Conservation (phyloP, 2,113 vertebrate genomes). For the Prinia subflava region DNA sequence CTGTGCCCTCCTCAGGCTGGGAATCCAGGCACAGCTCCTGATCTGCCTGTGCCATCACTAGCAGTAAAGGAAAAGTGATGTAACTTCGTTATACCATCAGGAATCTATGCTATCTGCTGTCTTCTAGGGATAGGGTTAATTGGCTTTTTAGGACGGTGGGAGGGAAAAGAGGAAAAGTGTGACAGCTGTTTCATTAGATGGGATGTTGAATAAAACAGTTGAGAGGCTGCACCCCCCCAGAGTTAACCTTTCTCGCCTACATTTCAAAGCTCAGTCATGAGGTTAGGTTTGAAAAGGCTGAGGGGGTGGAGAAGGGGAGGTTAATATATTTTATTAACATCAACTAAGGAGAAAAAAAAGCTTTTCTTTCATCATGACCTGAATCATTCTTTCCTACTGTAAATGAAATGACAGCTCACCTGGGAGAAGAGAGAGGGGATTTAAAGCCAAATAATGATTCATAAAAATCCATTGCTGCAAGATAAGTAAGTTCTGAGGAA, state of each 20-base stretch:
- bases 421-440: conserved; percentile 2
- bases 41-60: background rate
- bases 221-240: background rate
- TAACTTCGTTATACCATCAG: background rate
- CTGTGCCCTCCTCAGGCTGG: background rate
- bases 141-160: background rate
- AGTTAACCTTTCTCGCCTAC: conserved; percentile 11
- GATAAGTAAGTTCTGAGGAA: conserved; percentile 43
- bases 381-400: background rate
- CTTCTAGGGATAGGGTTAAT: conserved; percentile 9
- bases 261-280: background rate
- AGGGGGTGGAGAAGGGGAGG: background rate
- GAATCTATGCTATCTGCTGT: background rate
- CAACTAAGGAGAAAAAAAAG: background rate
- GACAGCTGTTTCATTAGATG: conserved; percentile 11
- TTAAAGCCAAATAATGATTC: conserved; percentile 15
- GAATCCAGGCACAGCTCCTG: background rate
- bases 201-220: background rate
- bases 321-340: conserved; percentile 28
- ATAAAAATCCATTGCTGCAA: conserved; percentile 17
- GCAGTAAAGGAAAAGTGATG: background rate
- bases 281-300: conserved; percentile 7
- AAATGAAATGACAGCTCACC: conserved; percentile 14
- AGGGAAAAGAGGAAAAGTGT: background rate
- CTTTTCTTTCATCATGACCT: background rate